These are phyloP conservation scores for Eumaeus atala DNA, from an alignment of 1,140 invertebrate genomes.

Conservation along the genomic window DNA sequence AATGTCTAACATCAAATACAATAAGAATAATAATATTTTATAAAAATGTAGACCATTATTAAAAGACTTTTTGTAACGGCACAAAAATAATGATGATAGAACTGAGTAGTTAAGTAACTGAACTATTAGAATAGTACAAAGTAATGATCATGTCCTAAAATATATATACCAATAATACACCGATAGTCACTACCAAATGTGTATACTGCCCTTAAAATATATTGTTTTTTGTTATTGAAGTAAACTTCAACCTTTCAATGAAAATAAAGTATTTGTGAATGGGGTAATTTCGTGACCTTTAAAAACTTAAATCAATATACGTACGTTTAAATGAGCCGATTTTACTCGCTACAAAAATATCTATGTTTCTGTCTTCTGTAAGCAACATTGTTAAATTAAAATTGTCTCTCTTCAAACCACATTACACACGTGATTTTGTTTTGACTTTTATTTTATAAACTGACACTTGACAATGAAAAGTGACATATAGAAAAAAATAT, in stretches of 20 bases:
- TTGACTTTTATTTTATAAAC: neutral
- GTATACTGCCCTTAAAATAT: too few relatives aligned
- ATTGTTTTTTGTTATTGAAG: slow-evolving; percentile 7
- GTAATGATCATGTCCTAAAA: too few relatives aligned
- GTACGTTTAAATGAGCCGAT: slow-evolving; percentile 73
- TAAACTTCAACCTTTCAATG: neutral
- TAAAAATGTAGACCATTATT: too few relatives aligned
- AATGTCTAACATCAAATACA: too few relatives aligned
- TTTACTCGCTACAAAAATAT: slow-evolving; percentile 61
- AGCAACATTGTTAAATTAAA: slow-evolving; percentile 37
- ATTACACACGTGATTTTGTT: slow-evolving; percentile 7
- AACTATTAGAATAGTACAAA: too few relatives aligned
- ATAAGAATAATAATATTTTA: too few relatives aligned
- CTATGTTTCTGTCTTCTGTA: slow-evolving; percentile 47
- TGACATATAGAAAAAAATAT: too few relatives aligned
- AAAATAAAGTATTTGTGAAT: slow-evolving; percentile 10
- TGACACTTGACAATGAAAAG: neutral
- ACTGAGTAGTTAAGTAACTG: too few relatives aligned
- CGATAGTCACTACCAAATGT: too few relatives aligned
- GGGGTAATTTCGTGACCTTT: neutral
- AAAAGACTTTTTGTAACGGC: too few relatives aligned
- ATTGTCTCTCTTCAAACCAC: neutral
- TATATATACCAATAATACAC: neutral
- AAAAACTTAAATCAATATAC: slow-evolving; percentile 22
- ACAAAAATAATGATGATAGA: too few relatives aligned